phyloP scores from a whole-genome alignment of 2,888 invertebrate genomes.

The Perithous albicinctus region DNA sequence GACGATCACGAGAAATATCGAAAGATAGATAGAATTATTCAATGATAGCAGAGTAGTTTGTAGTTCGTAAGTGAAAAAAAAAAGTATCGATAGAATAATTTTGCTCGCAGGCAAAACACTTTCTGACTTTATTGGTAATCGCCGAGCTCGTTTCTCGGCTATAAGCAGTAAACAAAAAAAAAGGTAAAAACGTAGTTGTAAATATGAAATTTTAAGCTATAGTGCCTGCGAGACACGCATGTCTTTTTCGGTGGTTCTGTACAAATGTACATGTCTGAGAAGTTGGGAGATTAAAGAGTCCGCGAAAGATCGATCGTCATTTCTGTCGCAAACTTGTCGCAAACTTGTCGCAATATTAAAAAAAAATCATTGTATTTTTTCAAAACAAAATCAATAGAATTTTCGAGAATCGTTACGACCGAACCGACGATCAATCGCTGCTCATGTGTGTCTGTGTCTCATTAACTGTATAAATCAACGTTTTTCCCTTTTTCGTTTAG shows the following conservation, averaged over 20 bases:
- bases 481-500: slow-evolving; percentile 16
- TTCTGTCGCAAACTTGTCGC: slow-evolving; percentile 28
- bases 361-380: slow-evolving; percentile 53
- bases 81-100: slow-evolving; percentile 66
- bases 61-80: slow-evolving; percentile 60
- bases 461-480: slow-evolving; percentile 54
- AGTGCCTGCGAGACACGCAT: slow-evolving; percentile 66
- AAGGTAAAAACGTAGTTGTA: slow-evolving; percentile 56
- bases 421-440: slow-evolving; percentile 36
- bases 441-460: slow-evolving; percentile 51
- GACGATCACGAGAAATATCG: slow-evolving; percentile 33
- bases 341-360: no score
- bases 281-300: slow-evolving; percentile 11
- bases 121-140: slow-evolving; percentile 43
- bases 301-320: slow-evolving; percentile 42
- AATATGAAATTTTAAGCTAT: slow-evolving; percentile 60
- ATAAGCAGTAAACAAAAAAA: slow-evolving; percentile 23
- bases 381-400: slow-evolving; percentile 27
- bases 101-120: slow-evolving; percentile 59
- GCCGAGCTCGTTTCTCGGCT: slow-evolving; percentile 33
- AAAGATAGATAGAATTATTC: slow-evolving; percentile 50
- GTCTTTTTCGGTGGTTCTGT: slow-evolving; percentile 52
- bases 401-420: not conserved
- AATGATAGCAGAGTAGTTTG: slow-evolving; percentile 55
- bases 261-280: slow-evolving; percentile 44